Evolutionary conservation across 2,888 invertebrate genomes (phyloP).

Genomic region (Alcis repandata): DNA sequence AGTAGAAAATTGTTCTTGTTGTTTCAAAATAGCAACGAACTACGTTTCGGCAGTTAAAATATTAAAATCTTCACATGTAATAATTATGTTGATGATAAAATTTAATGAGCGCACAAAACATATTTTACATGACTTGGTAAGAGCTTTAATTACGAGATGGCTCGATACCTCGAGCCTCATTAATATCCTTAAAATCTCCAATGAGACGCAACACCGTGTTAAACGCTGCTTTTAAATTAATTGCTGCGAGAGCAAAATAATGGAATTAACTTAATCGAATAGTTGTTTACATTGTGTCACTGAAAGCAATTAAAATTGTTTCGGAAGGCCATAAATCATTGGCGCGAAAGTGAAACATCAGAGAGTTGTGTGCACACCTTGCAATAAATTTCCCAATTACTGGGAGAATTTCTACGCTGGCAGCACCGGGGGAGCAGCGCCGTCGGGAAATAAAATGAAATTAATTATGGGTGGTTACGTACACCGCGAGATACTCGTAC

Average conservation of each 20-base stretch:
- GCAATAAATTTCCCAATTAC: slow-evolving; percentile 86
- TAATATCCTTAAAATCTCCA: slow-evolving; percentile 52
- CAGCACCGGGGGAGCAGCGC: slow-evolving; percentile 63
- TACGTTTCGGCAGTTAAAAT: background rate
- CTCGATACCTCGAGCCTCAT: slow-evolving; percentile 46
- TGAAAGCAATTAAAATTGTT: slow-evolving; percentile 86
- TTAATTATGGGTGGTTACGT: slow-evolving; percentile 68
- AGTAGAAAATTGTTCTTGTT: background rate
- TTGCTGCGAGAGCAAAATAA: slow-evolving; percentile 73
- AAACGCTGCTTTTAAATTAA: slow-evolving; percentile 78
- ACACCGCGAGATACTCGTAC: slow-evolving; percentile 34
- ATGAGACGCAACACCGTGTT: slow-evolving; percentile 54
- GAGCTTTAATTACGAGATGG: slow-evolving; percentile 25
- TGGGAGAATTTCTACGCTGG: slow-evolving; percentile 74
- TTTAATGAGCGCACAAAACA: slow-evolving; percentile 16
- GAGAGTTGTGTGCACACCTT: slow-evolving; percentile 79
- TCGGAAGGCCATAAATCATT: slow-evolving; percentile 84
- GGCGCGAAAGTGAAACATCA: slow-evolving; percentile 85
- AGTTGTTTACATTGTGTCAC: slow-evolving; percentile 86
- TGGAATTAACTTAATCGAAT: slow-evolving; percentile 86
- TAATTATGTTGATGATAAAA: slow-evolving; percentile 1
- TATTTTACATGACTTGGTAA: background rate
- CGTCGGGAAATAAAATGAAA: slow-evolving; percentile 73
- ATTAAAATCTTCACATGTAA: background rate
- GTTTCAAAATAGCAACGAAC: background rate